Evolutionary conservation across 2,888 invertebrate genomes (phyloP).

Genomic region (Eupithecia centaureata): DNA sequence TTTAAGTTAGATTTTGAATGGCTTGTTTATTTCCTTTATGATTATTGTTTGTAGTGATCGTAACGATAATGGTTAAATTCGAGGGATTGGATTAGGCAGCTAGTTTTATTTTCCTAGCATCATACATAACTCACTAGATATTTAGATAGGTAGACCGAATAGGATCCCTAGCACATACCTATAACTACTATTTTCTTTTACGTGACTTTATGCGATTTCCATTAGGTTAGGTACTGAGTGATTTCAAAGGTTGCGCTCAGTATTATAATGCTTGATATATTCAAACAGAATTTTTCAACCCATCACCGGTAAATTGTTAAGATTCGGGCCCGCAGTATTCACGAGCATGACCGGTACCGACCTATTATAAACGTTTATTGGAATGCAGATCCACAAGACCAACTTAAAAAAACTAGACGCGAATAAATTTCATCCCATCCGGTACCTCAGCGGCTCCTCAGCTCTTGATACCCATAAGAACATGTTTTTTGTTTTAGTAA

Average conservation of each 20-base stretch:
- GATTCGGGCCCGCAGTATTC: constrained; percentile 24
- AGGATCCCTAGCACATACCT: no score
- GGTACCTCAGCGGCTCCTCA: constrained; percentile 79
- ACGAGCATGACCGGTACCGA: constrained; percentile 41
- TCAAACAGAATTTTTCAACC: not conserved
- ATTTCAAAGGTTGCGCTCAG: not conserved
- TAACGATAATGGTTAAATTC: constrained; percentile 27
- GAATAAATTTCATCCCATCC: constrained; percentile 82
- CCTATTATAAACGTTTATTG: constrained; percentile 63
- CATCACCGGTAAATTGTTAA: constrained; percentile 13
- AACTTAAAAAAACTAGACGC: constrained; percentile 76
- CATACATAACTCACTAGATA: no score
- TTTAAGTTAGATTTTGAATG: constrained; percentile 50
- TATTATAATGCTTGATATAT: not conserved
- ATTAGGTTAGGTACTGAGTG: no score
- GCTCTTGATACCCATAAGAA: constrained; percentile 79
- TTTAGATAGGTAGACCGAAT: no score
- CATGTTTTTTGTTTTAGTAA: constrained; percentile 82
- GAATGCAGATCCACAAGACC: constrained; percentile 75
- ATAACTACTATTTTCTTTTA: not conserved
- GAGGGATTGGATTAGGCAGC: constrained; percentile 9
- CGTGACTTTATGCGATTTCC: not conserved
- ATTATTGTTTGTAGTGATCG: constrained; percentile 44
- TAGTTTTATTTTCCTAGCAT: not conserved
- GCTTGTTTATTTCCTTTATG: constrained; percentile 40